Evolutionary conservation across 2,797 vertebrate species (phyloP), one percentile per base, ranked within the genome.

Genomic region (Gymnothorax javanicus): DNA sequence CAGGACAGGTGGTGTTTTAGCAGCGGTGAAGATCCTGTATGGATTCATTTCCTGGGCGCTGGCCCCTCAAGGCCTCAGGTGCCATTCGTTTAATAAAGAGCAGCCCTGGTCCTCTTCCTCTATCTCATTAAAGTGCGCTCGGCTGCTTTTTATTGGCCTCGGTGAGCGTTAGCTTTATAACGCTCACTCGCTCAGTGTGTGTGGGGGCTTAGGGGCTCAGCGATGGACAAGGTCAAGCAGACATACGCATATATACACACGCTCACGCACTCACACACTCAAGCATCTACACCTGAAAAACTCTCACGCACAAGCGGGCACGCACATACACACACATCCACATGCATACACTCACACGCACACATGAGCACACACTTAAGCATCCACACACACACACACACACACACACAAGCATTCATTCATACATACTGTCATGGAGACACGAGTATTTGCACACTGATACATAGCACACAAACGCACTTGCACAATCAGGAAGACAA

Each of bases 321-420:
- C n/a, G n/a, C n/a, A n/a, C n/a, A n/a, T n/a, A n/a, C n/a, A n/a
- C n/a, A n/a, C n/a, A n/a, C n/a, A n/a, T n/a, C n/a, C n/a, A n/a
- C n/a, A n/a, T n/a, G n/a, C n/a, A n/a, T n/a, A n/a, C n/a, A n/a
- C n/a, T n/a, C n/a, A n/a, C 82, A 73, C 69, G 54, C 85, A 59
- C 7, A 67, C 12, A 33, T n/a, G 33, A 87, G 71, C 60, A 67
- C 1, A 33, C 23, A 75, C 83, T 58, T 60, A 27, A 87, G 87
- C 59, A 86, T 59, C 33, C 56, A 59, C 54, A 86, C 71, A 86
- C 85, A 86, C 71, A 60, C 71, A 86, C 57, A 79, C 71, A n/a
- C 67, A 71, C 69, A 73, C 69, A 11, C 69, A 27, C 25, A 69
- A 3, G 25, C 67, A 25, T 27, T n/a, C 64, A n/a, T 17, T n/a